Percentiles rank a stretch among this genome's conserved stretches.
These are phyloP conservation scores for Drymodes brunneopygia DNA, from an alignment of 2,113 vertebrate genomes.

Conservation along the genomic window DNA sequence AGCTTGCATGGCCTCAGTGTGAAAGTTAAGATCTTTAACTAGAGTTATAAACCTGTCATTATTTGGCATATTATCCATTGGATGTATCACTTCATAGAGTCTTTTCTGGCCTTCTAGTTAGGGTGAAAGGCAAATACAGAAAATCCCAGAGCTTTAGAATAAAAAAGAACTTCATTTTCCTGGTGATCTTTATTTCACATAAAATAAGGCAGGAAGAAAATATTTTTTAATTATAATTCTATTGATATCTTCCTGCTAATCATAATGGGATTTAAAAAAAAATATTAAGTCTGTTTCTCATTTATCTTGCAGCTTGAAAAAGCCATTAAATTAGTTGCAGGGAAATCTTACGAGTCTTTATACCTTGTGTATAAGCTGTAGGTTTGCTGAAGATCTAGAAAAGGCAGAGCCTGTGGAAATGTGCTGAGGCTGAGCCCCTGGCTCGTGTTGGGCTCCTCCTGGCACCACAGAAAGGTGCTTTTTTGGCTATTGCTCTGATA, in stretches of 20 bases:
- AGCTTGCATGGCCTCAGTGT: neutral
- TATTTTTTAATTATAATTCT: neutral
- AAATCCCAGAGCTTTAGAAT: neutral
- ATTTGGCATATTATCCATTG: neutral
- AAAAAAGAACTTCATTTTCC: neutral
- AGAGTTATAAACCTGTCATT: neutral
- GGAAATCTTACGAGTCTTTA: neutral
- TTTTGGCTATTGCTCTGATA: neutral
- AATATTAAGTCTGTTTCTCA: neutral
- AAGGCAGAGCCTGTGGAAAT: neutral
- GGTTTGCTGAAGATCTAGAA: neutral
- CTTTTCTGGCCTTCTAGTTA: neutral
- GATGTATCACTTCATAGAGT: neutral
- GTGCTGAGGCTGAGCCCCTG: rapidly evolving
- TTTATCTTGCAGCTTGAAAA: neutral
- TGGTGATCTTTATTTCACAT: neutral
- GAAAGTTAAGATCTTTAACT: neutral
- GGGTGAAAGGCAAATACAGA: neutral
- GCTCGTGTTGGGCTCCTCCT: rapidly evolving
- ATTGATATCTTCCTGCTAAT: neutral
- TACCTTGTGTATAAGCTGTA: neutral
- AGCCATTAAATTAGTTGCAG: neutral
- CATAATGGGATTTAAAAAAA: neutral
- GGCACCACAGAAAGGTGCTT: neutral
- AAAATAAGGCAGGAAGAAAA: neutral